phyloP scores from a whole-genome alignment of 2,888 invertebrate species.

The Amiota communis region DNA sequence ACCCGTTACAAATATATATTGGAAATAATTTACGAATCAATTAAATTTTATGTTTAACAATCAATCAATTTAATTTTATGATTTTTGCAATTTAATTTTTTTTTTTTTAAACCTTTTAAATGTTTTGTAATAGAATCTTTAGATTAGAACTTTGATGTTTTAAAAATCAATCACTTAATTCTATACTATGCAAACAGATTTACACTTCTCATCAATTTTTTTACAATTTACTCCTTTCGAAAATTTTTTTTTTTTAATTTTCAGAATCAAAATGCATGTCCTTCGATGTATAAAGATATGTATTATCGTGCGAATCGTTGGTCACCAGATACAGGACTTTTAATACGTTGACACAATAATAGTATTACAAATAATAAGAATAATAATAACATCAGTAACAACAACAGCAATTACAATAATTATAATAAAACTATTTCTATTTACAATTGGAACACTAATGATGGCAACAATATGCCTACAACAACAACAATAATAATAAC shows the following conservation, averaged over 20 bases:
- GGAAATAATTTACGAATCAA: no score
- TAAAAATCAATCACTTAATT: no score
- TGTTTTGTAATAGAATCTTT: no score
- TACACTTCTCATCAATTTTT: slow-evolving; percentile 1
- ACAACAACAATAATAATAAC: slow-evolving; percentile 22
- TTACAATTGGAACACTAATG: slow-evolving; percentile 18
- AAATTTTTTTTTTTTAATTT: slow-evolving; percentile 9
- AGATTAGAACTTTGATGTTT: no score
- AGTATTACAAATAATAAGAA: neutral
- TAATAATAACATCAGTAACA: slow-evolving; percentile 26
- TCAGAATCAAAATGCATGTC: slow-evolving; percentile 79
- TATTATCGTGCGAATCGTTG: slow-evolving; percentile 81
- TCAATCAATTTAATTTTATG: no score
- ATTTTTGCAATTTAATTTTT: no score
- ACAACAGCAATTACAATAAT: slow-evolving; percentile 13
- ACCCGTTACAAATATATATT: no score
- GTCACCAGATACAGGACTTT: slow-evolving; percentile 71
- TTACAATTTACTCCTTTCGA: no score
- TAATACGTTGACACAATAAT: slow-evolving; percentile 70
- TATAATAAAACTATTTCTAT: slow-evolving; percentile 7
- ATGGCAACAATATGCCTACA: slow-evolving; percentile 27
- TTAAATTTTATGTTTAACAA: no score
- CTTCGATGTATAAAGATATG: slow-evolving; percentile 92
- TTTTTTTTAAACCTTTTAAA: no score
- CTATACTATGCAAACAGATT: no score